Conservation (phyloP, 23 tunicate genomes). For the Ascidia mentula region DNA sequence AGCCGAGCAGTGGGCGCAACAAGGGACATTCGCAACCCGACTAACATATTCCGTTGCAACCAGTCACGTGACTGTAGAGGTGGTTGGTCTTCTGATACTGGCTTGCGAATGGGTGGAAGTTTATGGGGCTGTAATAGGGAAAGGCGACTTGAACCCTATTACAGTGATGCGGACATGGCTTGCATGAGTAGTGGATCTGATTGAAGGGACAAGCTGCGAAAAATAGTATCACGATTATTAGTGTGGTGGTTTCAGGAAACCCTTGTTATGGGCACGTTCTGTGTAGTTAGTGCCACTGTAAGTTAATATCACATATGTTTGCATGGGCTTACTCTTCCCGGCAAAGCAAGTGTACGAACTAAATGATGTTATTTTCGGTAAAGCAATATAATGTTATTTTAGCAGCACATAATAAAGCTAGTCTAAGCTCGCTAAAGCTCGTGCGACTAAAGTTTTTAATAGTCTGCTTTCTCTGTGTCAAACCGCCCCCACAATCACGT, state of each 20-base stretch:
- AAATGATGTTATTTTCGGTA: too few relatives aligned
- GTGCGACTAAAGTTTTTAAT: too few relatives aligned
- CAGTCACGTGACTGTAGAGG: background rate
- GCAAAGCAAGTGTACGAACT: too few relatives aligned
- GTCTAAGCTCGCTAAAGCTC: too few relatives aligned
- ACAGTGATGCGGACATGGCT: background rate
- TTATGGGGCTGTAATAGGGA: background rate
- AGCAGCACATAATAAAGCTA: too few relatives aligned
- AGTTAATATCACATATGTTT: too few relatives aligned
- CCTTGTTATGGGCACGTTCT: too few relatives aligned
- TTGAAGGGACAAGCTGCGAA: slow-evolving; percentile 2
- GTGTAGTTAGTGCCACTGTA: too few relatives aligned
- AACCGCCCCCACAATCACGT: slow-evolving; percentile 10
- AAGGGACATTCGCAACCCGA: slow-evolving; percentile 5
- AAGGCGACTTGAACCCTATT: background rate
- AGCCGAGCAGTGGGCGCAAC: background rate
- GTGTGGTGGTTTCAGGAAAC: too few relatives aligned
- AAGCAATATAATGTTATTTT: too few relatives aligned
- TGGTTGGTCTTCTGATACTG: background rate
- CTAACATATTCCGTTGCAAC: background rate
- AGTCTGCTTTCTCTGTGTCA: background rate
- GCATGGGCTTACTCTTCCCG: too few relatives aligned
- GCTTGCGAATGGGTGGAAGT: slow-evolving; percentile 5
- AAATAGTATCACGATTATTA: too few relatives aligned
- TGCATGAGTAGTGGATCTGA: background rate